Evolutionary conservation across 2,888 invertebrate species (phyloP).

Genomic region (Belgica antarctica): DNA sequence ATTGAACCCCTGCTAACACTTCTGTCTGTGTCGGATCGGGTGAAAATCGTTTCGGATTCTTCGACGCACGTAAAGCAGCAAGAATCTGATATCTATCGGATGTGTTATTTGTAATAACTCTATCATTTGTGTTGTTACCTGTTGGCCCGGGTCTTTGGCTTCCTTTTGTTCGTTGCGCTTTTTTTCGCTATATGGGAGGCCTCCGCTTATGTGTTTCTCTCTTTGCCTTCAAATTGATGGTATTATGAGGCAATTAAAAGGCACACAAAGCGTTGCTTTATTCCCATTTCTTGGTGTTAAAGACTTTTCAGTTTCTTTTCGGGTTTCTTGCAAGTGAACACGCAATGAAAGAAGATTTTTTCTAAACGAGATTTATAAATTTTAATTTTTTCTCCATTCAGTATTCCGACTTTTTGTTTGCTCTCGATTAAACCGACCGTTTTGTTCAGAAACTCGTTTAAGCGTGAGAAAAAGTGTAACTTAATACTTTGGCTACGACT

Average conservation of each 20-base stretch:
- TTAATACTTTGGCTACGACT: too few relatives aligned
- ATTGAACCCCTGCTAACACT: conserved; percentile 11
- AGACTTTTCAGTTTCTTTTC: conserved; percentile 36
- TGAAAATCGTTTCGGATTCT: background rate
- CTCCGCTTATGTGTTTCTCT: conserved; percentile 10
- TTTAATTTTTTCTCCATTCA: background rate
- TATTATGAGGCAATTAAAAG: conserved; percentile 43
- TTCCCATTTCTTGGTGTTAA: conserved; percentile 30
- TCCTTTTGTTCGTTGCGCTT: conserved; percentile 28
- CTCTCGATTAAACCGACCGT: conserved; percentile 10
- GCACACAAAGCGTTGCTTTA: conserved; percentile 30
- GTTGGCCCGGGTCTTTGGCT: background rate
- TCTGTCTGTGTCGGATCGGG: conserved; percentile 26
- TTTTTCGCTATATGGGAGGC: conserved; percentile 38
- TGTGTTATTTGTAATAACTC: conserved; percentile 44
- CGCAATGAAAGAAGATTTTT: conserved; percentile 27
- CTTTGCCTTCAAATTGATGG: conserved; percentile 4
- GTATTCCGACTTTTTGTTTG: background rate
- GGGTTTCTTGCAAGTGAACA: conserved; percentile 16
- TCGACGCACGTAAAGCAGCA: conserved; percentile 38
- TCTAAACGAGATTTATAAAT: conserved; percentile 4
- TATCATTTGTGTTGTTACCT: conserved; percentile 38
- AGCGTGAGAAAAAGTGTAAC: conserved; percentile 21
- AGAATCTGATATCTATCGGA: conserved; percentile 2
- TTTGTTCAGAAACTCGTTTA: background rate